Base-by-base conservation (phyloP, 2,888 invertebrate species). In the Malthinus flaveolus region DNA sequence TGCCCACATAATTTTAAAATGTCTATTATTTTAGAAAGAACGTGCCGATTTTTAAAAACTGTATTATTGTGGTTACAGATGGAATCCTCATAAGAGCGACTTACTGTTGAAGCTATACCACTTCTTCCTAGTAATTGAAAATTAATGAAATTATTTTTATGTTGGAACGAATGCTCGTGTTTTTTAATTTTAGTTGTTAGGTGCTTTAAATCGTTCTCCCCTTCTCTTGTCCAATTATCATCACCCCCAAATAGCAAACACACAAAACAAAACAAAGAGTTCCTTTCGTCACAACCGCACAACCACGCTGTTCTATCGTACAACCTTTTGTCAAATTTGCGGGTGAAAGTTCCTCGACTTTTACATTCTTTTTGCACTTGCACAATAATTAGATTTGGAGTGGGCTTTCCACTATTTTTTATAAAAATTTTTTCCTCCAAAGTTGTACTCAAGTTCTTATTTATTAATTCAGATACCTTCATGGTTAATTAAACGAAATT, bases 1-100 rank as follows among this genome's bases (percentile, higher is more conserved):
- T 59, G 63, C 8, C 68, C 66, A 66, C 70, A 73, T 64, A 72
- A 71, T 46, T 68, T 23, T 23, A 23, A 23, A 23, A 23, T 23
- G 23, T 23, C 23, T 23, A 23, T 23, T 5, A 23, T 23, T 23
- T 23, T 23, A 4, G 63, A 57, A 49, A 72, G 57, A 31, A 67
- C 59, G 32, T 62, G 57, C 44, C 68, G 60, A 47, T 71, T 70
- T 60, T 64, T 58, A 39, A 33, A 55, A 15, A 73, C 68, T 15
- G 65, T 15, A 66, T 64, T 61, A 33, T 64, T 68, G 35, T 65
- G 53, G 35, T 59, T 49, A 36, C 45, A 4, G 5, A 65, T 65
- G 37, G 49, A 36, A 15, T 12, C 31, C 48, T 56, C 32, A 48
- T 65, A 64, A 7, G 60, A 2, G 23, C 23, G 23, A 23, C 64